Base-by-base conservation (phyloP, 2,797 vertebrate genomes). In the Anas capensis region DNA sequence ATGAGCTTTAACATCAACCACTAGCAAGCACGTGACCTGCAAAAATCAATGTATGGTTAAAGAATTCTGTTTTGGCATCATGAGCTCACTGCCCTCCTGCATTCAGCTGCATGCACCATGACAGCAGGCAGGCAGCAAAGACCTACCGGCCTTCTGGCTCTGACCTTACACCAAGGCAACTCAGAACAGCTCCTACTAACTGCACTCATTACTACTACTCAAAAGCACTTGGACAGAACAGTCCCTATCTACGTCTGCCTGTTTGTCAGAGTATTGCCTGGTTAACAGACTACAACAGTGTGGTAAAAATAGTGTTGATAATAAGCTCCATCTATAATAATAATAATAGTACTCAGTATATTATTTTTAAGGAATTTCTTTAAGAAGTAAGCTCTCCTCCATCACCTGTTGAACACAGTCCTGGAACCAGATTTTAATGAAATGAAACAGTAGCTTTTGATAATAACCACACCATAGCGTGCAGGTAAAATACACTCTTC, bases 391-490 rank as follows among this genome's bases (percentile, higher is more conserved):
- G 65, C 71, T 76, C 53, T 51, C 2, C 8, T 2, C 1, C 29
- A 46, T 40, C 33, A 75, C 20, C 34, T 23, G 31, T 34, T 86
- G 19, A 53, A 53, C 29, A 23, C 5, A 34, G 6, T 38, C 21
- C 58, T 53, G 14, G 60, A 83, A 81, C 8, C 8, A 21, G 15
- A 29, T 24, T 86, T 86, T 64, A 81, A 51, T 34, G 51, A 84
- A 84, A 72, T 19, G 8, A 31, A 75, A 36, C 5, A 58, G 14
- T 16, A 48, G 33, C 34, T 79, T 56, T 79, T 88, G 20, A 62
- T 19, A 65, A 60, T 23, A 69, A 49, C 3, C 19, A 61, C 10
- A 73, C 12, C 0, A 0, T 5, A 1, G 4, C 6, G 10, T 12
- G 29, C 36, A 75, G 10, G 20, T 64, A 64, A 73, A 83, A 57